Conservation (phyloP, 2,797 vertebrate species). For the Ambastaia sidthimunki region DNA sequence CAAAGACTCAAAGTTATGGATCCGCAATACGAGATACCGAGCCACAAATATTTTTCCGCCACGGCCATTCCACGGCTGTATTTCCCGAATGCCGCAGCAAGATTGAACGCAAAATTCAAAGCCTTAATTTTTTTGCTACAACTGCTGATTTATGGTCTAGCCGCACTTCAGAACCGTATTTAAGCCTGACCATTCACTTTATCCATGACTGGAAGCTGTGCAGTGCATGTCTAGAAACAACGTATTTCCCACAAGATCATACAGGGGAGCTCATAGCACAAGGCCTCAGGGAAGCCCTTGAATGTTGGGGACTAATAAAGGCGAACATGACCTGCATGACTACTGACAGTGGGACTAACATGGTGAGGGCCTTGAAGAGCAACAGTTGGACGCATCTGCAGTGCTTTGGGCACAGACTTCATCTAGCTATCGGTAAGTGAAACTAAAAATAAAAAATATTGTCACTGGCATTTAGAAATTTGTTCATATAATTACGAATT, state of each 20-base stretch:
- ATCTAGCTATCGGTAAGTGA: neutral
- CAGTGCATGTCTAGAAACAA: slow-evolving; percentile 10
- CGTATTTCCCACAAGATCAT: neutral
- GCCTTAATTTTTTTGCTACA: neutral
- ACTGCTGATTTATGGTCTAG: neutral
- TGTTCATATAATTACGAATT: neutral
- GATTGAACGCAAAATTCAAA: neutral
- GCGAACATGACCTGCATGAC: neutral
- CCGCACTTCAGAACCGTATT: neutral
- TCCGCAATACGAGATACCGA: neutral
- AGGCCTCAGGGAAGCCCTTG: neutral
- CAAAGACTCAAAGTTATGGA: neutral
- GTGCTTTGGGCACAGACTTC: slow-evolving; percentile 6
- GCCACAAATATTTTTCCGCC: neutral
- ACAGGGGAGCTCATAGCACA: neutral
- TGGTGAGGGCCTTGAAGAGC: neutral
- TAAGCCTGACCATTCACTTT: neutral
- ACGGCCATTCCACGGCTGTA: neutral
- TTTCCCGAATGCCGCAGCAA: neutral
- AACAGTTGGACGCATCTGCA: neutral
- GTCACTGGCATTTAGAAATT: neutral
- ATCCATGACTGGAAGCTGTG: neutral
- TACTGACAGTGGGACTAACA: neutral
- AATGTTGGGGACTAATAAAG: neutral
- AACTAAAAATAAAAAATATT: neutral